Evolutionary conservation across 2,113 vertebrate species (phyloP).

Genomic region (Cathartes aura): DNA sequence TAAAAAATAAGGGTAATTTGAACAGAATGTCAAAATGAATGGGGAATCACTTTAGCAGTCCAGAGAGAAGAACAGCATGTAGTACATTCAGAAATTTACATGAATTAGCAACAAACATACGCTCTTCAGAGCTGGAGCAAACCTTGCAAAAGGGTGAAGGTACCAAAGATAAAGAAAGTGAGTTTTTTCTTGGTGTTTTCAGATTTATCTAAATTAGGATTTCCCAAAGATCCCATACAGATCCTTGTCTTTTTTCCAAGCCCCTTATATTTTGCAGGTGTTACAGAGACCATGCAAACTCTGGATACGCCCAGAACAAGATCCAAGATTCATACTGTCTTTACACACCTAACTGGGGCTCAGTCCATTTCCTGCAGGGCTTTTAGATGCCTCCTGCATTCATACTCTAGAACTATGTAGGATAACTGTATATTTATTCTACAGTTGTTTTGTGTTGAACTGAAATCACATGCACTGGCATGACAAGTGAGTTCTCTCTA

Average conservation of each 20-base stretch:
- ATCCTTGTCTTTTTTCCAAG: background rate
- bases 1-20: background rate
- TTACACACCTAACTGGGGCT: background rate
- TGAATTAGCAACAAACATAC: background rate
- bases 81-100: background rate
- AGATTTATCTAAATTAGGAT: background rate
- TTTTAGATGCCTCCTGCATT: background rate
- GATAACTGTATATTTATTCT: background rate
- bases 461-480: background rate
- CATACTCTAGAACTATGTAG: background rate
- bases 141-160: background rate
- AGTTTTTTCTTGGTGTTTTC: background rate
- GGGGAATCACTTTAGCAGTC: background rate
- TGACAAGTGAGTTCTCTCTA: background rate
- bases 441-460: background rate
- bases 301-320: background rate
- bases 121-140: background rate
- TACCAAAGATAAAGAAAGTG: background rate
- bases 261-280: background rate
- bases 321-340: background rate
- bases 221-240: background rate
- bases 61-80: background rate
- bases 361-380: background rate
- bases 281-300: background rate
- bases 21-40: background rate